Evolutionary conservation across 2,113 vertebrate species (phyloP).

Genomic region (Ceyx margarethae): DNA sequence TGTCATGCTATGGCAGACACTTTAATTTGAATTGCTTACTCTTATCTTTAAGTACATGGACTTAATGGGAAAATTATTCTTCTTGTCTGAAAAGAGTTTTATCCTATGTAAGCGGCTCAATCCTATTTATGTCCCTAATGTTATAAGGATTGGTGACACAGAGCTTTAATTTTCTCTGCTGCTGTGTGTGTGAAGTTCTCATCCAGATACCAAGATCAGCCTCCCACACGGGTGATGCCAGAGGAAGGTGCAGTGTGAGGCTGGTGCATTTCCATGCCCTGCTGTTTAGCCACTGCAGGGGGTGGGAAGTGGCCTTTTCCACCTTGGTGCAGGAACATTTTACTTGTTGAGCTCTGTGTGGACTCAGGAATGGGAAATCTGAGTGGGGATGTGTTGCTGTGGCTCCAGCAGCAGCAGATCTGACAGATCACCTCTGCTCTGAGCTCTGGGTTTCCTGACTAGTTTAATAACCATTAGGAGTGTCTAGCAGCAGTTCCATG

Average conservation of each 20-base stretch:
- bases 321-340: background rate
- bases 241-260: background rate
- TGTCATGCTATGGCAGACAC: background rate
- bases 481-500: background rate
- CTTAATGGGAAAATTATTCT: background rate
- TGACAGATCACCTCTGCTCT: background rate
- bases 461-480: background rate
- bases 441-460: background rate
- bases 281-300: background rate
- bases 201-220: background rate
- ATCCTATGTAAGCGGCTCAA: accelerated
- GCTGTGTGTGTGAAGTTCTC: background rate
- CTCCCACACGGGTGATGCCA: background rate
- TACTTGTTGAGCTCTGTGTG: background rate
- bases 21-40: background rate
- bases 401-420: background rate
- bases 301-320: background rate
- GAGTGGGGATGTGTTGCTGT: background rate
- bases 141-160: background rate
- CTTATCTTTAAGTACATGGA: background rate
- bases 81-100: background rate
- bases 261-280: background rate
- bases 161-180: background rate
- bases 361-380: background rate
- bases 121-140: background rate